These are phyloP conservation scores for Notodromas monacha DNA, from an alignment of 2,888 invertebrate species.

Conservation along the genomic window DNA sequence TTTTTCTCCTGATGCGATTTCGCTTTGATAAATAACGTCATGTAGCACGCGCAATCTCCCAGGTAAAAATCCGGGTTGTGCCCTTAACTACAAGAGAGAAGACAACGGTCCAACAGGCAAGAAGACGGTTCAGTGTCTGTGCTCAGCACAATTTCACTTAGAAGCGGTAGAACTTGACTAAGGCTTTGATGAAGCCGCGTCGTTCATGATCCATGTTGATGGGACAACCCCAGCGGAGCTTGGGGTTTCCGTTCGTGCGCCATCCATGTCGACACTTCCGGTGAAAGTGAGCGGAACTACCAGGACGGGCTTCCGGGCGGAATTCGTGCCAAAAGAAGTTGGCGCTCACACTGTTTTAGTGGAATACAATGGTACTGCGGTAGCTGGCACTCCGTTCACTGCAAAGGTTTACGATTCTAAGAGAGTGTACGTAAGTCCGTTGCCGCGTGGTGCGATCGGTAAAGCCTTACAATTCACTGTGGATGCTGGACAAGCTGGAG, in stretches of 20 bases:
- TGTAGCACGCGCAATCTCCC: no score
- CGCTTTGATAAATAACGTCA: slow-evolving; percentile 37
- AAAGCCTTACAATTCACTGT: slow-evolving; percentile 76
- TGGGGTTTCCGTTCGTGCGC: slow-evolving; percentile 41
- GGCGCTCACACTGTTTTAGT: slow-evolving; percentile 68
- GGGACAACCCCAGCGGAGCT: slow-evolving; percentile 38
- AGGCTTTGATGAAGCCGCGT: slow-evolving; percentile 40
- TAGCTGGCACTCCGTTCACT: slow-evolving; percentile 32
- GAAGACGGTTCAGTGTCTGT: no score
- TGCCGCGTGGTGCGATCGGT: slow-evolving; percentile 49
- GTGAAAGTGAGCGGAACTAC: slow-evolving; percentile 63
- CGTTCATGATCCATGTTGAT: slow-evolving; percentile 42
- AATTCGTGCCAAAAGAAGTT: slow-evolving; percentile 70
- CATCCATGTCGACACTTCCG: slow-evolving; percentile 46
- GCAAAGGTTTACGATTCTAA: slow-evolving; percentile 71
- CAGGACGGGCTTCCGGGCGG: slow-evolving; percentile 52
- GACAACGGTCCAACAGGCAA: no score
- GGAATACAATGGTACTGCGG: slow-evolving; percentile 58
- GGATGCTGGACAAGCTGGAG: slow-evolving; percentile 81
- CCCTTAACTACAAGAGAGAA: no score
- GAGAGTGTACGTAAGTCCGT: slow-evolving; percentile 42
- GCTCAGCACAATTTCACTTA: no score
- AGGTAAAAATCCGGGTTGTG: no score
- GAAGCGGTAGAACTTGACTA: no score
- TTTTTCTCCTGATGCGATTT: no score